Conservation (phyloP, 2,113 vertebrate species). For the Agapornis roseicollis region DNA sequence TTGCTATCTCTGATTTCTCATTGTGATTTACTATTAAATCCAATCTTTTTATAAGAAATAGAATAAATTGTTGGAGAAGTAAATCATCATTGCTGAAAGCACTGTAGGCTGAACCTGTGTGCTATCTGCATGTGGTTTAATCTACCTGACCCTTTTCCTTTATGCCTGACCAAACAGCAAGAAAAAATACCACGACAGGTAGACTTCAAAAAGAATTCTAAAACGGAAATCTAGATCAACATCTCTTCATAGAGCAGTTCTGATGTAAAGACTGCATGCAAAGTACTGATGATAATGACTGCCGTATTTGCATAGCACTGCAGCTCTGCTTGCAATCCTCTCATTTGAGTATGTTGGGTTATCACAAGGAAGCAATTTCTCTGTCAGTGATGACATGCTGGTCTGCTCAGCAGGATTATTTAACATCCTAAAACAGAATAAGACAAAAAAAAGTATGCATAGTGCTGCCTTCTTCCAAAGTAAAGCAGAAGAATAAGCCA, state of each 20-base stretch:
- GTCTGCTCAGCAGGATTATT: neutral
- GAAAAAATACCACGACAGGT: neutral
- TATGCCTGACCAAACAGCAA: neutral
- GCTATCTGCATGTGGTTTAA: neutral
- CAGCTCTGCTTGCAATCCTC: neutral
- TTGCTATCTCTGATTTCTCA: neutral
- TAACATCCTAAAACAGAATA: neutral
- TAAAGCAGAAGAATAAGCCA: neutral
- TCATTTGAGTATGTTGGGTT: neutral
- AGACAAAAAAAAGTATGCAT: neutral
- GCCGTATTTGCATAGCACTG: neutral
- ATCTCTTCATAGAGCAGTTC: neutral
- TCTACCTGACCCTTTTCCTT: neutral
- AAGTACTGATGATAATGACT: neutral
- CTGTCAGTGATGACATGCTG: neutral
- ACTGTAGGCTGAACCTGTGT: neutral
- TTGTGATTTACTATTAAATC: neutral
- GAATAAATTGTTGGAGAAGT: neutral
- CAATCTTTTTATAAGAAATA: neutral
- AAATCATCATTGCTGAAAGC: neutral
- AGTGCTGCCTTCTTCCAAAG: neutral
- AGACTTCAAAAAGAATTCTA: neutral
- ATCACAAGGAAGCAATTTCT: neutral
- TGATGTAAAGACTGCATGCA: neutral
- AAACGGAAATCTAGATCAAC: neutral